These are phyloP conservation scores for Cephalophus harveyi DNA, from an alignment of 2,113 vertebrate species.

Conservation along the genomic window DNA sequence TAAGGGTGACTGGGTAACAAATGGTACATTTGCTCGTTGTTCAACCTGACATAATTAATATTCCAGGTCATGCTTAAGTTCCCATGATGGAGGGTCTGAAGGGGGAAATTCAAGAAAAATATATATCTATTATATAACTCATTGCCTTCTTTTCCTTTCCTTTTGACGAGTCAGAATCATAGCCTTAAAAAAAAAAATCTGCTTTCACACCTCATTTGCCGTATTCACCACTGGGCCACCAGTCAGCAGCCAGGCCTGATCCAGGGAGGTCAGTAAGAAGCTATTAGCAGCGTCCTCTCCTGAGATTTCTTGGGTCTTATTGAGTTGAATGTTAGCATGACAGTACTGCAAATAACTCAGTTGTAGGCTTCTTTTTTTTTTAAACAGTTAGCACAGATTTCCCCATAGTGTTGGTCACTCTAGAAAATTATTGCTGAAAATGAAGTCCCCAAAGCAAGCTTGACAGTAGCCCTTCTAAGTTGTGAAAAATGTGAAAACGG, in stretches of 20 bases:
- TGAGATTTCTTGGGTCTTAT: conserved; percentile 84
- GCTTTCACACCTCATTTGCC: conserved; percentile 86
- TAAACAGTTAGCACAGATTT: conserved; percentile 85
- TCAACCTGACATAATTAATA: conserved; percentile 85
- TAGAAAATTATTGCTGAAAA: conserved; percentile 84
- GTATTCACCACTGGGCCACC: conserved; percentile 79
- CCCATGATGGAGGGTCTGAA: conserved; percentile 80
- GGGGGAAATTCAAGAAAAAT: conserved; percentile 77
- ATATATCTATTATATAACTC: conserved; percentile 81
- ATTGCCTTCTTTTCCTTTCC: conserved; percentile 62
- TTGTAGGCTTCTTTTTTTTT: conserved; percentile 78
- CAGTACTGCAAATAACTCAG: conserved; percentile 85
- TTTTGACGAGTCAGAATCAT: conserved; percentile 76
- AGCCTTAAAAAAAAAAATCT: conserved; percentile 78
- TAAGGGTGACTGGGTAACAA: conserved; percentile 87
- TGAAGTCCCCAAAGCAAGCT: conserved; percentile 79
- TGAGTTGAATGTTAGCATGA: conserved; percentile 87
- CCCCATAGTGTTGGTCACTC: conserved; percentile 87
- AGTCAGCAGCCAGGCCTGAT: conserved; percentile 77
- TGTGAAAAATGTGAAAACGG: conserved; percentile 67
- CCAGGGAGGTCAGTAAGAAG: conserved; percentile 83
- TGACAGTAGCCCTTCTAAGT: conserved; percentile 73
- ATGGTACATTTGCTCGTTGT: conserved; percentile 83
- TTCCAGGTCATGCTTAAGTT: conserved; percentile 85
- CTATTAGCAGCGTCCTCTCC: conserved; percentile 85